These are phyloP conservation scores for Microplitis demolitor DNA, from an alignment of 1,140 invertebrate genomes.

Conservation along the genomic window DNA sequence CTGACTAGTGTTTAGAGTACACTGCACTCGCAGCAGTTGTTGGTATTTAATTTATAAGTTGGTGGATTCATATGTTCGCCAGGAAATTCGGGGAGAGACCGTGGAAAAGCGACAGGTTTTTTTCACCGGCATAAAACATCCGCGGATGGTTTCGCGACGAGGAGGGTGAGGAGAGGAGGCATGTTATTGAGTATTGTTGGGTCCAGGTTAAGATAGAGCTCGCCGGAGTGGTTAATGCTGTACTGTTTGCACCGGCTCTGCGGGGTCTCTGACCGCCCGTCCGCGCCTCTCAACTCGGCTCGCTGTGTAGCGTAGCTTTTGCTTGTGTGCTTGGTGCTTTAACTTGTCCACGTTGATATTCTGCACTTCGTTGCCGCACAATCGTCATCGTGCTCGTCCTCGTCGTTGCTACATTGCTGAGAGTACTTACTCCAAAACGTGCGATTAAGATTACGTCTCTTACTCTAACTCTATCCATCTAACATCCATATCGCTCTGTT, in stretches of 20 bases:
- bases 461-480: too few relatives aligned
- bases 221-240: constrained; percentile 59
- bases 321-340: too few relatives aligned
- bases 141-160: not conserved
- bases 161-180: constrained; percentile 15
- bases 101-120: too few relatives aligned
- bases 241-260: constrained; percentile 60
- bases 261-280: constrained; percentile 63
- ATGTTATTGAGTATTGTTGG: constrained; percentile 57
- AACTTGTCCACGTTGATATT: constrained; percentile 44
- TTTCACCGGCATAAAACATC: too few relatives aligned
- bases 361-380: not conserved
- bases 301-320: constrained; percentile 3
- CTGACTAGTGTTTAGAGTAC: too few relatives aligned
- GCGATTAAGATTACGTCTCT: too few relatives aligned
- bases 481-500: too few relatives aligned
- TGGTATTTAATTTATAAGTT: too few relatives aligned
- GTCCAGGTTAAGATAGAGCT: constrained; percentile 57
- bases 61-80: too few relatives aligned
- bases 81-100: too few relatives aligned
- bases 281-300: constrained; percentile 60
- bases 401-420: not conserved
- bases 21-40: too few relatives aligned
- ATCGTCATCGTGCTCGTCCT: not conserved
- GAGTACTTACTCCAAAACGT: not conserved